Evolutionary conservation across 2,797 vertebrate genomes (phyloP), one percentile per base, ranked within the genome.

Genomic region (Megaceryle alcyon): DNA sequence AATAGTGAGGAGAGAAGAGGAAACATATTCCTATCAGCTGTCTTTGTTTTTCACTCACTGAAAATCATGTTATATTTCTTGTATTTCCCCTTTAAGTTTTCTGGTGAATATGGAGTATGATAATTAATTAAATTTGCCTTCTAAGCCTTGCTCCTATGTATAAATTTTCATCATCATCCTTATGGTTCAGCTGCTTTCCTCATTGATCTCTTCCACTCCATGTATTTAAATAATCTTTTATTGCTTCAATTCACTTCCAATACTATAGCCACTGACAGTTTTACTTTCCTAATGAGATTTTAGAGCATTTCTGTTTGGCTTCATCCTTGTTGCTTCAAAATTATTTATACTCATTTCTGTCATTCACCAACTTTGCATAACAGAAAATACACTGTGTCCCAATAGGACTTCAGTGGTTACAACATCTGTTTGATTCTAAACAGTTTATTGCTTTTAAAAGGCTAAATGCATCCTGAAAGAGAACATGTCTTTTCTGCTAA

Each of bases 211-310:
- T 93, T 93, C 49, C 51, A 83, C 26, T 79, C 88, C 1, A 3
- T 86, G 21, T 88, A 76, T 76, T 95, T 82, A 92, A 86, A 91
- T 77, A 77, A 75, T 59, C 77, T 83, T 88, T 7, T 65, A 54
- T 82, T 93, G 12, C 84, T 96, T 94, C 73, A 15, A 29, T 92
- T 92, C 25, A 29, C 22, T 93, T 91, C 54, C 53, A 92, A 51
- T 88, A 44, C 8, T 76, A 17, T 69, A 63, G 48, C 88, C 43
- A 35, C 46, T 92, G 88, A 41, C 44, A 94, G 48, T 86, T 94
- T 91, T 91, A 88, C 2, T 3, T 88, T 81, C 59, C 26, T 96
- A 83, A 87, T 92, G 61, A 92, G 82, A 86, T 91, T 96, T 96
- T 90, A 85, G 44, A 83, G 19, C 4, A 41, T 90, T 94, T 86